Evolutionary conservation across 2,888 invertebrate genomes (phyloP), one percentile per base, ranked within the genome.

Genomic region (Seladonia tumulorum): DNA sequence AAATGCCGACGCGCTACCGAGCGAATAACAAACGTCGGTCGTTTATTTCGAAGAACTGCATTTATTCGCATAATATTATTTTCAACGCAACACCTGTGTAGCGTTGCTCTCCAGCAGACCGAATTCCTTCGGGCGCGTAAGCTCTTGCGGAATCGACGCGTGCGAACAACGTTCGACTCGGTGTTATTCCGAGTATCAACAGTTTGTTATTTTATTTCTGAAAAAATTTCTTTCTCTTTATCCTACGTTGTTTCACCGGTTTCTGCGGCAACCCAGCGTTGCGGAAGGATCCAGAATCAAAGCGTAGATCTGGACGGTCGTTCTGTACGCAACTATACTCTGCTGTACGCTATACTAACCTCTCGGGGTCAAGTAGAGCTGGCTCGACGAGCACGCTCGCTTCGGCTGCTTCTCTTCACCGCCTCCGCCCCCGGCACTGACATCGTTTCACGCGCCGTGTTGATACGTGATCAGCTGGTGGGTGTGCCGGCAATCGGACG

Each of bases 321-420:
- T 86, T 84, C 63, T 8, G 29, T 29, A 78, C 49, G 49, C 7
- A 53, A 53, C 49, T 53, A 53, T 53, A 53, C 49, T 22, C 22
- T 22, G 18, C 49, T 75, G 77, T 83, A 84, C 76, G 84, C 82
- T 53, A 84, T 73, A 70, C 66, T 86, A 86, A 87, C 81, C 86
- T 85, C 81, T 74, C 10, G 73, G 83, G 90, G 89, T 90, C 89
- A 86, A 90, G 86, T 81, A 83, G 85, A 83, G 85, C 73, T 45
- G 72, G 71, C 85, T 83, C 83, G 89, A 79, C 83, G 87, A 90
- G 84, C 81, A 86, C 49, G 72, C 53, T 82, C 42, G 47, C 74
- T 79, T 75, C 71, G 75, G 74, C 78, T 73, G 39, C 53, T 72
- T 76, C 82, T 75, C 66, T 39, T 75, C 77, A 35, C 53, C 75